phyloP scores from a whole-genome alignment of 2,113 vertebrate species.

The Cryptotis parvus region DNA sequence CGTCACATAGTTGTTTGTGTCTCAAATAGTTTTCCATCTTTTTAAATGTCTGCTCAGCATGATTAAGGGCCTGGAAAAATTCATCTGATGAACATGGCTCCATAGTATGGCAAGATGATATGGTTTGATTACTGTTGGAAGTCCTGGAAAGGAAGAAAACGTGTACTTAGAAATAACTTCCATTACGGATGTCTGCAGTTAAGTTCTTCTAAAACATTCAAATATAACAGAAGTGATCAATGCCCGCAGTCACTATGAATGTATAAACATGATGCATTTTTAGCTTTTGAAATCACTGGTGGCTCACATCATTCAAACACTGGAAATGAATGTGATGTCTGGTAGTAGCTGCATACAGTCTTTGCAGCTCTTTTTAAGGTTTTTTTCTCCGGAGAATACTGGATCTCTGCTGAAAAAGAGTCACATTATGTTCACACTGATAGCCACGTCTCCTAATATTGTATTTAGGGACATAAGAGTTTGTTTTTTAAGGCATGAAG shows the following conservation, averaged over 20 bases:
- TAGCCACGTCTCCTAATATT: not conserved
- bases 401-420: conserved; percentile 2
- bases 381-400: conserved; percentile 17
- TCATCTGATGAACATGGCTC: conserved; percentile 96
- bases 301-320: not conserved
- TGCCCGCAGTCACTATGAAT: not conserved
- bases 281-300: conserved; percentile 45
- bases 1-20: conserved; percentile 96
- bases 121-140: conserved; percentile 94
- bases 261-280: not conserved
- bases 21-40: conserved; percentile 98
- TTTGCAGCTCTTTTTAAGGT: conserved; percentile 8
- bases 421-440: not conserved
- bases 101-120: conserved; percentile 94
- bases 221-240: conserved; percentile 8
- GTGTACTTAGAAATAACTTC: conserved; percentile 29
- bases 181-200: not conserved
- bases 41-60: conserved; percentile 96
- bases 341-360: not conserved
- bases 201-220: conserved; percentile 37
- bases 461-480: not conserved
- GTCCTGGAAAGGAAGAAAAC: conserved; percentile 87
- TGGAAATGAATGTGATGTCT: not conserved
- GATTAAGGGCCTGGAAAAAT: conserved; percentile 96
- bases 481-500: conserved; percentile 46